These are phyloP conservation scores for Ispidina picta DNA, from an alignment of 2,797 vertebrate genomes.

Conservation along the genomic window DNA sequence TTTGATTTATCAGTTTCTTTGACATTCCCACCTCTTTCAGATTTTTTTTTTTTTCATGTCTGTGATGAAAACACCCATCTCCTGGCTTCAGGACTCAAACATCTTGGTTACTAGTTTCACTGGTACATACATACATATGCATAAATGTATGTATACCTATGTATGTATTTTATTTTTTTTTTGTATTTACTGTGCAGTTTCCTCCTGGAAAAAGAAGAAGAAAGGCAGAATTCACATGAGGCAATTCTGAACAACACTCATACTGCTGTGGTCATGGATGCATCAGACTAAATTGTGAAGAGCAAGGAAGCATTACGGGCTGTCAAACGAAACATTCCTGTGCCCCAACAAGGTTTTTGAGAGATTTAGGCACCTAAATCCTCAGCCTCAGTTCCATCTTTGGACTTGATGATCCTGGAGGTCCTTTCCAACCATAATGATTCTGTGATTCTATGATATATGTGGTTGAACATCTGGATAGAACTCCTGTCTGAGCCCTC, in stretches of 20 bases:
- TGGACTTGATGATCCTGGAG: no score
- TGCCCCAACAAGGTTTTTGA: background rate
- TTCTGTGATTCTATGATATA: no score
- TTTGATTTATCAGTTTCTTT: background rate
- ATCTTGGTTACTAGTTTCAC: background rate
- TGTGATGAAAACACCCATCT: conserved; percentile 5
- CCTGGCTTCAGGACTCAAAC: background rate
- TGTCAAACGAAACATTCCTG: background rate
- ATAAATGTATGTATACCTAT: background rate
- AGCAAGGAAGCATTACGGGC: background rate
- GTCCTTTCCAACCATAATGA: no score
- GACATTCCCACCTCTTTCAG: background rate
- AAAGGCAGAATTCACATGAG: background rate
- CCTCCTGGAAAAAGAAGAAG: background rate
- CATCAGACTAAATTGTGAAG: background rate
- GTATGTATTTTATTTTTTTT: background rate
- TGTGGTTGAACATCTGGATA: background rate
- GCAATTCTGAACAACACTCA: background rate
- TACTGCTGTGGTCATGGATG: background rate
- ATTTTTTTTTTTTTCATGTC: conserved; percentile 24
- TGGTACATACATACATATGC: background rate
- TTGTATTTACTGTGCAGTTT: background rate
- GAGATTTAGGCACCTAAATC: background rate
- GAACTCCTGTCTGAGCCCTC: background rate
- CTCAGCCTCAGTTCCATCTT: background rate